Base-by-base conservation (phyloP, 2,888 invertebrate species). In the Xestia sexstrigata region DNA sequence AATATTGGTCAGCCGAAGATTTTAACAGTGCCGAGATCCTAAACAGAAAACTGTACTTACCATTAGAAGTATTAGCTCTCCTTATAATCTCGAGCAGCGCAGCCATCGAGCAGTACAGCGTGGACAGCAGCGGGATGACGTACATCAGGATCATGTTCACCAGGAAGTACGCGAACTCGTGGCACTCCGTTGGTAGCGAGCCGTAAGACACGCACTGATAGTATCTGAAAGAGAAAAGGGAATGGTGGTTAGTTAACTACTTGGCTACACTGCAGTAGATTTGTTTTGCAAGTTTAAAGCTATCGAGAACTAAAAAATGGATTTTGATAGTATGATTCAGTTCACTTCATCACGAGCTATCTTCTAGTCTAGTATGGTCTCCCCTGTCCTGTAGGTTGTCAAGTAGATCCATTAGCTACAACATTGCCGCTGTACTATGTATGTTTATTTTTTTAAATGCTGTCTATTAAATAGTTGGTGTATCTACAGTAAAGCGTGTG, bases 131-230 rank as follows among this genome's bases (percentile, higher is more conserved):
- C 0, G 99, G 99, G 60, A 99, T 96, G 66, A 98, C 98, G 93
- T 99, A 99, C 98, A 99, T 98, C 91, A 98, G 97, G 68, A 98
- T 93, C 98, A 99, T 98, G 88, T 98, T 98, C 89, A 98, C 98
- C 17, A 99, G 95, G 90, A 98, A 98, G 95, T 99, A 99, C 15
- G 97, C 97, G 82, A 98, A 95, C 95, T 99, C 98, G 91, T 98
- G 98, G 2, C 97, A 94, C 81, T 95, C 96, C 2, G 97, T 97
- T 26, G 98, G 97, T 91, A 99, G 98, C 71, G 98, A 98, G 90
- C 98, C 98, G 95, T 98, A 98, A 0, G 98, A 98, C 72, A 99
- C 98, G 95, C 99, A 99, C 92, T 99, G 99, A 89, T 97, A 97
- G 95, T 98, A 99, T 60, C 96, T 96, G 94, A 82, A 90, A 84